Conservation (phyloP, 1,140 invertebrate genomes). For the Myzus persicae region DNA sequence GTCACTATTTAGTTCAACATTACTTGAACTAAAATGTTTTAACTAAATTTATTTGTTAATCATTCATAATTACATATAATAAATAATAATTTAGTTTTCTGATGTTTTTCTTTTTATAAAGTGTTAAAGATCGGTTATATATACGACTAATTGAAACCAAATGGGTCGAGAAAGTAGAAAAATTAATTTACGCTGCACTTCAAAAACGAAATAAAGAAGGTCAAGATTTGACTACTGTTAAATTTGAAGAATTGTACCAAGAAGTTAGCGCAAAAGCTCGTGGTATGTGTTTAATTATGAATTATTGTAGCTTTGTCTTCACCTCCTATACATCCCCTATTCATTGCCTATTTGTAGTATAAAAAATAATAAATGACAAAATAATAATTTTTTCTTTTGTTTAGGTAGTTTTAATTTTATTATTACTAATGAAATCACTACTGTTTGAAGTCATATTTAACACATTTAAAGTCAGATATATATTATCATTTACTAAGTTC, state of each 20-base stretch:
- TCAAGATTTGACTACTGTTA: not conserved
- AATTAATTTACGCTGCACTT: not conserved
- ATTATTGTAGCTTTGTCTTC: not conserved
- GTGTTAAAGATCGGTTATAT: not conserved
- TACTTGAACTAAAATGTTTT: too few species aligned
- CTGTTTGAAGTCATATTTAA: too few species aligned
- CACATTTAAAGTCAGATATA: too few species aligned
- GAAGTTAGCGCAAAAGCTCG: not conserved
- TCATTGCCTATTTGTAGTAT: too few species aligned
- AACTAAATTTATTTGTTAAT: not conserved
- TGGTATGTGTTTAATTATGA: not conserved
- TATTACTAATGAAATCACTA: too few species aligned
- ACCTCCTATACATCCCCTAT: too few species aligned
- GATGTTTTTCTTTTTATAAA: not conserved
- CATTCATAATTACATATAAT: not conserved
- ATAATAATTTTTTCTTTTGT: too few species aligned
- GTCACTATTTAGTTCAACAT: too few species aligned
- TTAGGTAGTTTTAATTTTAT: too few species aligned
- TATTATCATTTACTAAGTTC: too few species aligned
- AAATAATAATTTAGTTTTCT: not conserved
- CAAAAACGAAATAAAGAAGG: not conserved
- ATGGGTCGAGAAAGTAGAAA: not conserved
- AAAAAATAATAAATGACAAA: too few species aligned
- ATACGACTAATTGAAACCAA: not conserved
- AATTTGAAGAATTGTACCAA: slow-evolving; percentile 10